phyloP scores from a whole-genome alignment of 35 echinoderm and acorn worm genomes.

The Anneissia japonica region DNA sequence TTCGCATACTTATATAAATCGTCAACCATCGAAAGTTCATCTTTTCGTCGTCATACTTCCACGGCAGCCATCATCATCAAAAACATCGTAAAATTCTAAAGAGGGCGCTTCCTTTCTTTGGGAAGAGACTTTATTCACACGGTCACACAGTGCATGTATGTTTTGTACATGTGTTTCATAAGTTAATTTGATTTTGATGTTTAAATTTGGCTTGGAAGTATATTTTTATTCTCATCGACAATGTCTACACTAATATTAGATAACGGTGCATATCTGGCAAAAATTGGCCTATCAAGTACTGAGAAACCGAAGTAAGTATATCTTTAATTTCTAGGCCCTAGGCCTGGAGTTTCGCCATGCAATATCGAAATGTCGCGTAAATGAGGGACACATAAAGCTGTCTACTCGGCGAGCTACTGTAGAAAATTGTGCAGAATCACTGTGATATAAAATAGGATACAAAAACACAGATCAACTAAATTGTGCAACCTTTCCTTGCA shows the following conservation, averaged over 20 bases:
- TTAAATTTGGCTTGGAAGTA: too few species aligned
- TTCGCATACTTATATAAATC: too few species aligned
- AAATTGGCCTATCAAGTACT: constrained; percentile 52
- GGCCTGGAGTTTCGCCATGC: background rate
- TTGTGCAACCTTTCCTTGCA: background rate
- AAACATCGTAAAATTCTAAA: too few species aligned
- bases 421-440: background rate
- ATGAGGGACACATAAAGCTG: background rate
- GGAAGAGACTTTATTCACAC: too few species aligned
- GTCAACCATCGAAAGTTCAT: too few species aligned
- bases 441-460: background rate
- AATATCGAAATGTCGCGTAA: background rate
- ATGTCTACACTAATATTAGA: constrained; percentile 46
- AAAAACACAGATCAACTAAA: background rate
- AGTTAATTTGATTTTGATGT: too few species aligned
- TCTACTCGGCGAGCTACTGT: background rate
- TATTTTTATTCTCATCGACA: too few species aligned
- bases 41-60: too few species aligned
- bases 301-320: constrained; percentile 52
- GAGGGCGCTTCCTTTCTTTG: too few species aligned
- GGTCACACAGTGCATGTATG: too few species aligned
- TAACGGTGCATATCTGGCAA: constrained; percentile 62
- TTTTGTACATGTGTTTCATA: too few species aligned
- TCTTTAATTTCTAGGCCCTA: background rate
- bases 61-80: too few species aligned